A percentile compares a stretch with the other conserved stretches of the same genome.
These are phyloP conservation scores for Macrosteles quadrilineatus DNA, from an alignment of 1,140 invertebrate genomes.

Conservation along the genomic window DNA sequence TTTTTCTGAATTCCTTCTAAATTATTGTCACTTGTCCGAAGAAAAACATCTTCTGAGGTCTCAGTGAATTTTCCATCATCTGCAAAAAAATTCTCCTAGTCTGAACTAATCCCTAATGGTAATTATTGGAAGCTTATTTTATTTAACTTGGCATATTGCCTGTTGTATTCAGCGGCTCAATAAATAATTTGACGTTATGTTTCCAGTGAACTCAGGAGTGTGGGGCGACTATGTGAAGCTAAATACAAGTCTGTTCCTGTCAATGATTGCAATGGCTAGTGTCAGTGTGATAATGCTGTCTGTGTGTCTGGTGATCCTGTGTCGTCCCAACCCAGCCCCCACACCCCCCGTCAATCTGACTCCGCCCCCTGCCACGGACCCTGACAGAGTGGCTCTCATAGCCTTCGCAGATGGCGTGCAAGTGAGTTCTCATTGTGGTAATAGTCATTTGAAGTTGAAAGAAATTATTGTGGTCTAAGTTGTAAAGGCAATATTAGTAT, in stretches of 20 bases:
- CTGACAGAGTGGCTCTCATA: constrained; percentile 53
- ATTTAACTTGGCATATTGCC: no score
- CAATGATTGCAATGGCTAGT: constrained; percentile 48
- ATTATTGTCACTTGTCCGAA: no score
- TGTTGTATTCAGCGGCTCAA: no score
- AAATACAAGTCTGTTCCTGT: constrained; percentile 45
- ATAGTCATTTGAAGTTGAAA: no score
- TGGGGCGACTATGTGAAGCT: constrained; percentile 21
- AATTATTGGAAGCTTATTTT: neutral
- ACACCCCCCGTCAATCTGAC: constrained; percentile 25
- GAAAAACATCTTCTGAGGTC: no score
- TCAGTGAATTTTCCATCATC: neutral
- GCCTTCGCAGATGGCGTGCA: constrained; percentile 54
- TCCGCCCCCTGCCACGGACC: constrained; percentile 34
- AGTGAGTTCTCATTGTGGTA: constrained; percentile 33
- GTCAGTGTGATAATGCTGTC: constrained; percentile 49
- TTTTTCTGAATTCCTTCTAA: no score
- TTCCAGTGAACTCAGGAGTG: constrained; percentile 3
- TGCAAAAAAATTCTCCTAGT: neutral
- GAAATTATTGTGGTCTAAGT: no score
- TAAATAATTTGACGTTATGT: no score
- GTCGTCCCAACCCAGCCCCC: constrained; percentile 41
- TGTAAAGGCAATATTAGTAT: no score
- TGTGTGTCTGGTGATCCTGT: constrained; percentile 48
- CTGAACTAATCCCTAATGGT: neutral